Evolutionary conservation across 2,797 vertebrate genomes (phyloP), one percentile per base, ranked within the genome.

Genomic region (Lepus oiostolus): DNA sequence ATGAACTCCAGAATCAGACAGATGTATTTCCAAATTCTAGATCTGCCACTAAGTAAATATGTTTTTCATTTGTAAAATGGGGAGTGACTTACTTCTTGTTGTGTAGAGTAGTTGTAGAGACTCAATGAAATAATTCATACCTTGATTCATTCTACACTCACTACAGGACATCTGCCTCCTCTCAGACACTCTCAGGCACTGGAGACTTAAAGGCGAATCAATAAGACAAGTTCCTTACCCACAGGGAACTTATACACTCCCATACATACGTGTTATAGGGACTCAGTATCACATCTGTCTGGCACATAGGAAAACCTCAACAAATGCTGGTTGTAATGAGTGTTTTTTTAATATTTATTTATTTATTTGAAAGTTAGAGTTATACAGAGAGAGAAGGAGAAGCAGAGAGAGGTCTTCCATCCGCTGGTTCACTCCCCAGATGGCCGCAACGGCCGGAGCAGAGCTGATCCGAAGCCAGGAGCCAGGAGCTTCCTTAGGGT

Each of bases 31-130:
- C n/a, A 85, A 58, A 67, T 83, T 58, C 32, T 88, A 67, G 9
- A 38, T 92, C 7, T 81, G 58, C 13, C 54, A 60, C 32, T 62
- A 52, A 72, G 75, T 14, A 67, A 47, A 47, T 63, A 62, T 50
- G 24, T 63, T 93, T 7, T 32, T 94, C 21, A 21, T 93, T 95
- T 91, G 28, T 50, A 88, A 93, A 91, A 68, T 74, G n/a, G 30
- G 42, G 4, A 85, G 76, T 54, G n/a, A 30, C 5, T 24, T 76
- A 84, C 68, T 92, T 84, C 17, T 13, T 74, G 60, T 70, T 74
- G 10, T 17, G 1, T 22, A 47, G 16, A 14, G 7, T 67, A 19
- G 19, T 14, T 67, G 47, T 62, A 85, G 72, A 82, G 52, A 93
- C 12, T 87, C 32, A 83, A 3, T 7, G 22, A 65, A 28, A 67